Conservation (phyloP, 2,113 vertebrate species). For the Pygoscelis adeliae region DNA sequence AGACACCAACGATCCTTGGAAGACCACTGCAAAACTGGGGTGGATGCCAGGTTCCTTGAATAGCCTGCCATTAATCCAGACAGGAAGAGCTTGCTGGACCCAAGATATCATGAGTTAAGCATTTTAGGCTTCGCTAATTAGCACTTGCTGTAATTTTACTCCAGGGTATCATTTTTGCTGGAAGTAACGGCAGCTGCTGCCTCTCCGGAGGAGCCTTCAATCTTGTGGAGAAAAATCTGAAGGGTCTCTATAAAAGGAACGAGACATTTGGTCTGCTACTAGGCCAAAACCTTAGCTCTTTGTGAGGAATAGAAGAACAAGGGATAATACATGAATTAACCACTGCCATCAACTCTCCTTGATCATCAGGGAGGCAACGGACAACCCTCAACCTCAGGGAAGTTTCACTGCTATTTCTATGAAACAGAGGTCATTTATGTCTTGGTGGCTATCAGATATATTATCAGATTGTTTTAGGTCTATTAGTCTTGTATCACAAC, state of each 20-base stretch:
- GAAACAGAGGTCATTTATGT: background rate
- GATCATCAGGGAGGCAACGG: background rate
- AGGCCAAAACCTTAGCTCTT: background rate
- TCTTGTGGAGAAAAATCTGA: background rate
- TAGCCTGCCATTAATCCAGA: background rate
- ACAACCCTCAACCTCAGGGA: background rate
- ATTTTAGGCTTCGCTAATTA: constrained; percentile 17
- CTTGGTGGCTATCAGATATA: background rate
- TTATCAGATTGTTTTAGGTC: background rate
- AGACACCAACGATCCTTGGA: background rate
- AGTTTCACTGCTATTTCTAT: background rate
- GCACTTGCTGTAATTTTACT: constrained; percentile 4
- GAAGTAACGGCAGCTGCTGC: background rate
- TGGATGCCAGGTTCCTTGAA: background rate
- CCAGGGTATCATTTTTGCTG: background rate
- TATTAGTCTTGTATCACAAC: background rate
- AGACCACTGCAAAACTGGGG: background rate
- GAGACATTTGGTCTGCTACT: background rate
- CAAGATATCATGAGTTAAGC: background rate
- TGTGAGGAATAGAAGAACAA: background rate
- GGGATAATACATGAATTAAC: background rate
- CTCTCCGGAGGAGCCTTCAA: background rate
- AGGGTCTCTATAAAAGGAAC: background rate
- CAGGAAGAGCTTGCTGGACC: background rate
- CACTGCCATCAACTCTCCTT: background rate